A percentile compares a stretch with the other conserved stretches of the same genome.
Conservation (phyloP, 2,113 vertebrate species). For the Prochilodus magdalenae region DNA sequence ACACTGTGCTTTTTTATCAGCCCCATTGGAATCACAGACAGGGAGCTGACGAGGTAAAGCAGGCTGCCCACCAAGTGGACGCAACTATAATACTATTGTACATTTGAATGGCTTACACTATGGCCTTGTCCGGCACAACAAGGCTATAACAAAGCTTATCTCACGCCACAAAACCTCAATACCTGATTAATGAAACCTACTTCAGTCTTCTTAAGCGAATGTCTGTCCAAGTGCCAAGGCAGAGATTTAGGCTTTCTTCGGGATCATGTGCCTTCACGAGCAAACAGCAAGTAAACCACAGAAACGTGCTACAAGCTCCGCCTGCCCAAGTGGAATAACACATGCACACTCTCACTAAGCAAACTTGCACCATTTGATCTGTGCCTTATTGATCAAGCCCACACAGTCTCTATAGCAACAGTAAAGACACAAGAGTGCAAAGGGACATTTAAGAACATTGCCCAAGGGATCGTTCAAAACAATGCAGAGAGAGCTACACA, state of each 20-base stretch:
- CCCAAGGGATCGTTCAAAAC: constrained; percentile 52
- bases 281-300: background rate
- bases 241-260: constrained; percentile 1
- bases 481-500: constrained; percentile 30
- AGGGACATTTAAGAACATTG: constrained; percentile 50
- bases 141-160: constrained; percentile 10
- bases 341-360: constrained; percentile 29
- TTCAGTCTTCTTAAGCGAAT: background rate
- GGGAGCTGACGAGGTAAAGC: constrained; percentile 13
- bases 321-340: constrained; percentile 3
- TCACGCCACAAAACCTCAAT: background rate
- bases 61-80: constrained; percentile 21
- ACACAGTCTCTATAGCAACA: constrained; percentile 58
- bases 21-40: constrained; percentile 35
- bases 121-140: background rate
- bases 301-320: background rate
- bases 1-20: constrained; percentile 46
- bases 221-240: background rate
- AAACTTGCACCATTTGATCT: constrained; percentile 50
- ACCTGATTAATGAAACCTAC: constrained; percentile 4
- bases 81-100: constrained; percentile 19
- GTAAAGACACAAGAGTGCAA: constrained; percentile 45
- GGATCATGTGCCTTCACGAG: background rate
- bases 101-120: constrained; percentile 16
- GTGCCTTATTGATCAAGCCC: constrained; percentile 53